Evolutionary conservation across 2,797 vertebrate genomes (phyloP), one percentile per base, ranked within the genome.

Genomic region (Arnoldichthys spilopterus): DNA sequence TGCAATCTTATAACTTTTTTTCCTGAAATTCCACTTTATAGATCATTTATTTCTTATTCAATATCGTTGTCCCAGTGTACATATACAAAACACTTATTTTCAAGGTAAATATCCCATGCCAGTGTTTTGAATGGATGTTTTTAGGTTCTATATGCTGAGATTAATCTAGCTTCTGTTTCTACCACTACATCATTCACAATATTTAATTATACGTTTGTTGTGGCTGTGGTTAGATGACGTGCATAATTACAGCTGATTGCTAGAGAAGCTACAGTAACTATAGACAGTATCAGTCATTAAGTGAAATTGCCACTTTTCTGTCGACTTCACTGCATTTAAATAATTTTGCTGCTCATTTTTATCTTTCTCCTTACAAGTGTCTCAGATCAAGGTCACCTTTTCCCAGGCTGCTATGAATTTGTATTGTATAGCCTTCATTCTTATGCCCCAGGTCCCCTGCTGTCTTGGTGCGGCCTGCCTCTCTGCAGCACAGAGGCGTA

Each of bases 401-500:
- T 59, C 47, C 22, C 40, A 28, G 40, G 26, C 40, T 59, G 51
- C 63, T 61, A 18, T 68, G 40, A 67, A 68, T 79, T 59, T 67
- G 12, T 77, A 34, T 12, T 74, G 26, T 82, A n/a, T 54, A 53
- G 37, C 78, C 70, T 81, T 79, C 20, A 77, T 77, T 74, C 45
- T 81, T 68, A 40, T 75, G 67, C 74, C 75, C 58, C 70, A n/a
- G 9, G 56, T 74, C 77, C 47, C 72, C 56, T 47, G 51, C 53
- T 62, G 69, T 77, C 77, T 81, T 32, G 34, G 28, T 62, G 40
- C 72, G 20, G 58, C 47, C 59, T 78, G 69, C 51, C 64, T 71
- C 73, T 54, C 82, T 83, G 79, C 66, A 74, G 40, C 66, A 78
- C 15, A 51, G 40, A 81, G 51, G 82, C 72, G 75, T 64, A 69